A percentile compares a stretch with the other conserved stretches of the same genome.
Conservation (phyloP, 1,140 invertebrate genomes). For the Chrysoperla carnea region DNA sequence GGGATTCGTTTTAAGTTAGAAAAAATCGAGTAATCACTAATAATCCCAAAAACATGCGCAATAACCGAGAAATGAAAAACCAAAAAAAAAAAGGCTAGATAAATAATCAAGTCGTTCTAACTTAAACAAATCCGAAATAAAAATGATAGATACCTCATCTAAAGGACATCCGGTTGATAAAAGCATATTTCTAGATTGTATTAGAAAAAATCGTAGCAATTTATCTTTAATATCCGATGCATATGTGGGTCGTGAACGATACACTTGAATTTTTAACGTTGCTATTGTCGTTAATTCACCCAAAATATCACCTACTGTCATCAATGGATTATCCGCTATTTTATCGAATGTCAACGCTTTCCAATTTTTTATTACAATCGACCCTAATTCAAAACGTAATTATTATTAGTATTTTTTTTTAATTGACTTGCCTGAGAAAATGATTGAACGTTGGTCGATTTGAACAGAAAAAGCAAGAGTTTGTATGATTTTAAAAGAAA, state of each 20-base stretch:
- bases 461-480: too few species aligned
- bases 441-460: too few species aligned
- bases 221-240: conserved; percentile 85
- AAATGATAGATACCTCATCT: conserved; percentile 52
- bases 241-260: conserved; percentile 56
- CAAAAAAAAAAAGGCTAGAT: too few species aligned
- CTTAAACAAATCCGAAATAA: too few species aligned
- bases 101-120: too few species aligned
- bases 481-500: too few species aligned
- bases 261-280: conserved; percentile 75
- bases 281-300: conserved; percentile 82
- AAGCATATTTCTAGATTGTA: conserved; percentile 73
- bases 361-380: conserved; percentile 86
- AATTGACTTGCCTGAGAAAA: too few species aligned
- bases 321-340: conserved; percentile 67
- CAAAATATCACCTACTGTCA: conserved; percentile 81
- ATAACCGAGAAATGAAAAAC: too few species aligned
- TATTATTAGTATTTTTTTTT: too few species aligned
- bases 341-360: conserved; percentile 76
- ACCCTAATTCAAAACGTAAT: conserved; percentile 38
- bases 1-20: too few species aligned
- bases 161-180: conserved; percentile 78
- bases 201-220: conserved; percentile 66
- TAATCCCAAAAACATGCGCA: too few species aligned
- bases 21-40: too few species aligned